Percentiles rank a stretch among this genome's conserved stretches.
Evolutionary conservation across 2,797 vertebrate species (phyloP).

Genomic region (Merluccius polli): DNA sequence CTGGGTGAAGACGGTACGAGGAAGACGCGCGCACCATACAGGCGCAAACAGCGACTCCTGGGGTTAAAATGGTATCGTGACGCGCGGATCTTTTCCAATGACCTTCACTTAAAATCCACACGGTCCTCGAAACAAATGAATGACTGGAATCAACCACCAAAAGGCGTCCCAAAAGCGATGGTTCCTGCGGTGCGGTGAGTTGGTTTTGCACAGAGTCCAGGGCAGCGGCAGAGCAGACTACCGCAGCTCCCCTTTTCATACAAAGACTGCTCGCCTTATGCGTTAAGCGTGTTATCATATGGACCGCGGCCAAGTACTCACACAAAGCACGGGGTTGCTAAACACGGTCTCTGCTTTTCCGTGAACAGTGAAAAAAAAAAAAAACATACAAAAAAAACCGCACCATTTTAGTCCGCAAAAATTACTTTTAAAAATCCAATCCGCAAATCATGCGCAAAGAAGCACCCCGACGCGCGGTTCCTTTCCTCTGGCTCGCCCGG

Average conservation of each 20-base stretch:
- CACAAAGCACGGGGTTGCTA: neutral
- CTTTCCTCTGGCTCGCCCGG: slow-evolving; percentile 18
- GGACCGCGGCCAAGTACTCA: neutral
- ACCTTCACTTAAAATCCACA: slow-evolving; percentile 47
- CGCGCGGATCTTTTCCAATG: slow-evolving; percentile 60
- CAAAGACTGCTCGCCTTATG: neutral
- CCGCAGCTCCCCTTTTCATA: neutral
- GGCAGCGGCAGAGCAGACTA: neutral
- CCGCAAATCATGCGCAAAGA: slow-evolving; percentile 42
- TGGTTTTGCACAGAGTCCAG: neutral
- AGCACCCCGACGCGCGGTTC: slow-evolving; percentile 36
- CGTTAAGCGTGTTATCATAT: neutral
- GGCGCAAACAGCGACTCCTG: slow-evolving; percentile 12
- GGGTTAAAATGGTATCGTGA: slow-evolving; percentile 45
- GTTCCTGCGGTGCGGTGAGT: neutral
- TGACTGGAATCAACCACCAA: neutral
- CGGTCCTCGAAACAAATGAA: neutral
- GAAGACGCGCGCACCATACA: slow-evolving; percentile 26
- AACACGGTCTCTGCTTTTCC: neutral
- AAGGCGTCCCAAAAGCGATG: slow-evolving; percentile 34
- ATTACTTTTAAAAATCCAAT: slow-evolving; percentile 34
- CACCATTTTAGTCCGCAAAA: slow-evolving; percentile 51
- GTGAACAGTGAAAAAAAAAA: slow-evolving; percentile 5
- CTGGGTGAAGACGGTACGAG: slow-evolving; percentile 9
- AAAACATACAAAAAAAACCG: slow-evolving; percentile 9